Percentiles rank a stretch among this genome's conserved stretches.
Evolutionary conservation across 2,888 invertebrate species (phyloP).

Genomic region (Desoria tigrina): DNA sequence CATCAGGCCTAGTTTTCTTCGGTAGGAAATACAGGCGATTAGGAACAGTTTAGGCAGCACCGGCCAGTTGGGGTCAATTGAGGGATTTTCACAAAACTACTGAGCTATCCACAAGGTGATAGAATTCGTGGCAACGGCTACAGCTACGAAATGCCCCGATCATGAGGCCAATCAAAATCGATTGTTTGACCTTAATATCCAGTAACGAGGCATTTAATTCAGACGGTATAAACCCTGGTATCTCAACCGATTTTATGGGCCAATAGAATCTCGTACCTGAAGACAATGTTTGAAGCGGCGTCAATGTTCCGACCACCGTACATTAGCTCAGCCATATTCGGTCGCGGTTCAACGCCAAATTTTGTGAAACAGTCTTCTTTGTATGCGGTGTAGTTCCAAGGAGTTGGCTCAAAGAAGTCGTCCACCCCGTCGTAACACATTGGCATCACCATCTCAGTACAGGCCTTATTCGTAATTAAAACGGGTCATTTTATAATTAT

Average conservation of each 20-base stretch:
- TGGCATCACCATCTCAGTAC: slow-evolving; percentile 97
- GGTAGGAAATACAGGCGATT: too few relatives aligned
- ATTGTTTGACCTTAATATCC: too few relatives aligned
- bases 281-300: slow-evolving; percentile 63
- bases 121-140: too few relatives aligned
- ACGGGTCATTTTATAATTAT: too few relatives aligned
- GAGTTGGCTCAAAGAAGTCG: slow-evolving; percentile 78
- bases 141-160: too few relatives aligned
- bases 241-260: not conserved
- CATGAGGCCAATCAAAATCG: too few relatives aligned
- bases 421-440: slow-evolving; percentile 73
- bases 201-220: not conserved
- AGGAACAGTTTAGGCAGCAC: too few relatives aligned
- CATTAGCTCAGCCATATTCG: slow-evolving; percentile 69
- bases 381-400: slow-evolving; percentile 72
- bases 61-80: too few relatives aligned
- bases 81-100: too few relatives aligned
- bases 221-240: not conserved
- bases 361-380: slow-evolving; percentile 69
- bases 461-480: slow-evolving; percentile 63
- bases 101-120: too few relatives aligned
- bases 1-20: too few relatives aligned
- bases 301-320: slow-evolving; percentile 80
- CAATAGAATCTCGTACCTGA: slow-evolving; percentile 56
- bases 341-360: slow-evolving; percentile 65